Evolutionary conservation across 2,113 vertebrate genomes (phyloP).

Genomic region (Callithrix jacchus): DNA sequence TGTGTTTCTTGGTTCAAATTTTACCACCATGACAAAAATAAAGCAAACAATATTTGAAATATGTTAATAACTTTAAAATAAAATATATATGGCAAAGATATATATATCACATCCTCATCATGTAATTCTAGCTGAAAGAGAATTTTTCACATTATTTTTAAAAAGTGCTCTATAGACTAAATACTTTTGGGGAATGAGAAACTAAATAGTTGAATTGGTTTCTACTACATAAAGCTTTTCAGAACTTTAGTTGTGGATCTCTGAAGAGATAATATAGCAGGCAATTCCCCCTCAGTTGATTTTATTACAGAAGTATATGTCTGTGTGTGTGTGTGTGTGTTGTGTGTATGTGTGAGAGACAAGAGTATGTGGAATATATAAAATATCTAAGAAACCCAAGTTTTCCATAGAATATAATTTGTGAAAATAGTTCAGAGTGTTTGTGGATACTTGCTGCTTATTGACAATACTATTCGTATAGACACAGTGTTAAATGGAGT

Average conservation of each 20-base stretch:
- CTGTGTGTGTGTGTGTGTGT: neutral
- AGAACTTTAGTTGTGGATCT: neutral
- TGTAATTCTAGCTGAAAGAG: neutral
- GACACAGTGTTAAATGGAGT: neutral
- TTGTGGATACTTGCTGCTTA: neutral
- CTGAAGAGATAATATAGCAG: neutral
- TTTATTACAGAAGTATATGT: neutral
- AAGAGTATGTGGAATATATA: neutral
- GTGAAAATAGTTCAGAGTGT: neutral
- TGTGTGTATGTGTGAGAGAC: neutral
- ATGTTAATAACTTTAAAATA: neutral
- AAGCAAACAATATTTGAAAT: neutral
- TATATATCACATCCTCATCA: neutral
- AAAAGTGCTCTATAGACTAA: neutral
- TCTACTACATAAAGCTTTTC: neutral
- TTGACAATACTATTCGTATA: neutral
- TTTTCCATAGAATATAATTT: neutral
- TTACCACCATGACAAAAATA: neutral
- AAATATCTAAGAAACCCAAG: neutral
- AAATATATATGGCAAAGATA: neutral
- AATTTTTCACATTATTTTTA: neutral
- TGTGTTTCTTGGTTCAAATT: conserved; percentile 12
- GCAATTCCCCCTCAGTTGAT: neutral
- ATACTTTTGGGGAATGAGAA: neutral
- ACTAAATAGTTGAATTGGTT: neutral